Percentiles rank a stretch among this genome's conserved stretches.
phyloP scores from a whole-genome alignment of 2,797 vertebrate genomes.

The Pangasius mekongensis region DNA sequence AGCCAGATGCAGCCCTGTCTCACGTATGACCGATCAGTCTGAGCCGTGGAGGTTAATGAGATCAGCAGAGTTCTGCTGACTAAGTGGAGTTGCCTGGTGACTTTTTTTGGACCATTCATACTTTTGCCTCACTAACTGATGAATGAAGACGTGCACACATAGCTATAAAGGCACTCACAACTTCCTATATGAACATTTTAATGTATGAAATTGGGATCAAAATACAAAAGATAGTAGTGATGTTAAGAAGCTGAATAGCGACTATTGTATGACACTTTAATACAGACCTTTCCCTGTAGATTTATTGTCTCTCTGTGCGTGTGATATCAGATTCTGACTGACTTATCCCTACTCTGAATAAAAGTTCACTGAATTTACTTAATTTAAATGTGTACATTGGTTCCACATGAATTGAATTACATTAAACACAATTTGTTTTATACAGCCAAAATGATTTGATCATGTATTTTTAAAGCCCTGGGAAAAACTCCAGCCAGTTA shows the following conservation, averaged over 20 bases:
- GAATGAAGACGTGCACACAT: not conserved
- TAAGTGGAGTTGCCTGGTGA: slow-evolving; percentile 1
- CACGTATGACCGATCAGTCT: slow-evolving; percentile 9
- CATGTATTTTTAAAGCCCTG: not conserved
- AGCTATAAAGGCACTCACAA: not conserved
- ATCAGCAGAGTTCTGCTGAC: slow-evolving; percentile 45
- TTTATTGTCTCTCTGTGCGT: not conserved
- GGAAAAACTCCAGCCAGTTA: not conserved
- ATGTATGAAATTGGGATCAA: too few relatives aligned
- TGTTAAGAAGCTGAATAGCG: not conserved
- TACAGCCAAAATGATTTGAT: not conserved
- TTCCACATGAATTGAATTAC: not conserved
- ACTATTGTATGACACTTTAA: not conserved
- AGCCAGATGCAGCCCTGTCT: not conserved
- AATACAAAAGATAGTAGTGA: not conserved
- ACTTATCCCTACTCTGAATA: too few relatives aligned
- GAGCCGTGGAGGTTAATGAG: slow-evolving; percentile 44
- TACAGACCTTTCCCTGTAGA: not conserved
- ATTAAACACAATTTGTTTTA: not conserved
- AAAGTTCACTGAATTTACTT: too few relatives aligned
- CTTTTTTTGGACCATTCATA: slow-evolving; percentile 29
- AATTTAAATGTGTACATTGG: not conserved
- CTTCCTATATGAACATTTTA: not conserved
- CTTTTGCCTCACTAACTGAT: not conserved
- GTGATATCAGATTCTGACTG: too few relatives aligned